These are phyloP conservation scores for Euspilapteryx auroguttella DNA, from an alignment of 2,888 invertebrate species.

Conservation along the genomic window DNA sequence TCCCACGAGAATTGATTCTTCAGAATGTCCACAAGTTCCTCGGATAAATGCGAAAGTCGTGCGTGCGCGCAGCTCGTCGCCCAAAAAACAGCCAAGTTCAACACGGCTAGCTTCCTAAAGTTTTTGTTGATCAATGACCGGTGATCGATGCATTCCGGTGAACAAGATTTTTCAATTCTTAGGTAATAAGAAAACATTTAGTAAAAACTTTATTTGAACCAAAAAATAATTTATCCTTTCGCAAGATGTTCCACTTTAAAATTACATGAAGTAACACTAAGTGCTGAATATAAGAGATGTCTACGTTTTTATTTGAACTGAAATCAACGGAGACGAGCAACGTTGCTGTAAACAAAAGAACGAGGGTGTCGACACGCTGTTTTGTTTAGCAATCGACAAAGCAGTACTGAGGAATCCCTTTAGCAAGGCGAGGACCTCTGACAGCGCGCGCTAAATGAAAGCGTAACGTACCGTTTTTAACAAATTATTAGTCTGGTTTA, in stretches of 20 bases:
- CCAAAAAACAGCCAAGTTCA: slow-evolving; percentile 37
- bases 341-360: slow-evolving; percentile 41
- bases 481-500: slow-evolving; percentile 59
- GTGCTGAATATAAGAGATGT: too few species aligned
- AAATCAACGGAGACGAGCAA: too few species aligned
- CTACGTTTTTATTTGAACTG: too few species aligned
- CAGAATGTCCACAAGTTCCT: slow-evolving; percentile 37
- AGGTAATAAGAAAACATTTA: too few species aligned
- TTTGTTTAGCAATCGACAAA: slow-evolving; percentile 52
- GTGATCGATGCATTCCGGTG: too few species aligned
- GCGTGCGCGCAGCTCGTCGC: slow-evolving; percentile 43
- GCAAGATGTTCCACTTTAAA: too few species aligned
- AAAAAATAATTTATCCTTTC: too few species aligned
- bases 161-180: too few species aligned
- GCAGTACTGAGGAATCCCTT: slow-evolving; percentile 13
- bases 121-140: too few species aligned
- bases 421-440: slow-evolving; percentile 36
- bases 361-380: slow-evolving; percentile 54
- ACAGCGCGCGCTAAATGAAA: slow-evolving; percentile 40
- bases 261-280: too few species aligned
- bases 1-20: slow-evolving; percentile 52
- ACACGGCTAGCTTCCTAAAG: slow-evolving; percentile 25
- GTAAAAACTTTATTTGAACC: too few species aligned
- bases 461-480: slow-evolving; percentile 39
- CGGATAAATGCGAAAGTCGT: slow-evolving; percentile 50